Percentiles rank a stretch among this genome's conserved stretches.
These are phyloP conservation scores for Perca flavescens DNA, from an alignment of 2,113 vertebrate species.

Conservation along the genomic window DNA sequence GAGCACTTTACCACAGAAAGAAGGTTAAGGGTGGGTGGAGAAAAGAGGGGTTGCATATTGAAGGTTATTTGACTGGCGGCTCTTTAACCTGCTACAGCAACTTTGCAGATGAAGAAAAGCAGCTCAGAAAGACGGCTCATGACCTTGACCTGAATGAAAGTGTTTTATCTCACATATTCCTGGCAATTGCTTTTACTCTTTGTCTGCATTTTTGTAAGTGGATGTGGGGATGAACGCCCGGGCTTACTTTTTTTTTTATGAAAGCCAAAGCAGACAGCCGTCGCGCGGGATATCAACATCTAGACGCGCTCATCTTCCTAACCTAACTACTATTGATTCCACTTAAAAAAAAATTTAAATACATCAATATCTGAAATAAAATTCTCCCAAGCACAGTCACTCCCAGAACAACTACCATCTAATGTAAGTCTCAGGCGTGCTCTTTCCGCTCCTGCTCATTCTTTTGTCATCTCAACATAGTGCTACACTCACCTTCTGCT, in stretches of 20 bases:
- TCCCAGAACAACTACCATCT: constrained; percentile 4
- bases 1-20: constrained; percentile 31
- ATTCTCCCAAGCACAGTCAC: constrained; percentile 7
- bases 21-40: constrained; percentile 40
- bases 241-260: constrained; percentile 3
- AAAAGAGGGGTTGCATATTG: not conserved
- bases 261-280: constrained; percentile 18
- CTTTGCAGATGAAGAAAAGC: constrained; percentile 36
- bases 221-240: constrained; percentile 14
- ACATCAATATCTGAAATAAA: constrained; percentile 27
- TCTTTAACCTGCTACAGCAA: constrained; percentile 38
- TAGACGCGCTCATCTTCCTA: not conserved
- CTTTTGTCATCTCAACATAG: constrained; percentile 62
- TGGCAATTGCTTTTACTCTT: constrained; percentile 13
- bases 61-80: constrained; percentile 44
- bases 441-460: constrained; percentile 27
- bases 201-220: constrained; percentile 17
- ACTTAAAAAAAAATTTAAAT: constrained; percentile 12
- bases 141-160: constrained; percentile 35
- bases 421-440: constrained; percentile 34
- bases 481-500: constrained; percentile 64
- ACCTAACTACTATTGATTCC: constrained; percentile 23
- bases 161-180: constrained; percentile 32
- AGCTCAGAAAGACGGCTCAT: constrained; percentile 1
- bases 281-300: not conserved